Conservation (phyloP, 2,888 invertebrate genomes). For the Myathropa florea region DNA sequence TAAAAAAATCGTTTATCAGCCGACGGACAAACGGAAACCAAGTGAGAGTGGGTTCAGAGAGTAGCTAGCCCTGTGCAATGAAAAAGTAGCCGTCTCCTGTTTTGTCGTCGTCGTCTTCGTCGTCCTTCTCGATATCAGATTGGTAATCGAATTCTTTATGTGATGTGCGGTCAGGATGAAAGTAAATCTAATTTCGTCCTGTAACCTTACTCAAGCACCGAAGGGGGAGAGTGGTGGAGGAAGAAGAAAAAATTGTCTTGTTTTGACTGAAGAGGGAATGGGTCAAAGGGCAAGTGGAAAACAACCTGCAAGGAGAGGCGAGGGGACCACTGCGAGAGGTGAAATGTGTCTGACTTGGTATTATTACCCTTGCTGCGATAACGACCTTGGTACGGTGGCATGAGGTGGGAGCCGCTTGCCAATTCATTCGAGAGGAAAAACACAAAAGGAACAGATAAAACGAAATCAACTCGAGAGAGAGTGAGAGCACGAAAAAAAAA, state of each 20-base stretch:
- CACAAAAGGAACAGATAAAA: constrained; percentile 35
- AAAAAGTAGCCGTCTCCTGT: constrained; percentile 22
- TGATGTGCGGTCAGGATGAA: constrained; percentile 68
- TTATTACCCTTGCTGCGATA: constrained; percentile 60
- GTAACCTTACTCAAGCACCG: constrained; percentile 38
- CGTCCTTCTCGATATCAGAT: constrained; percentile 64
- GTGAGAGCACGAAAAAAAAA: background rate
- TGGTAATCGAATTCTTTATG: constrained; percentile 70
- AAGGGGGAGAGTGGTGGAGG: background rate
- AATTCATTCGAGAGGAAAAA: constrained; percentile 58
- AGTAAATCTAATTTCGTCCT: constrained; percentile 69
- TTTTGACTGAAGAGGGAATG: constrained; percentile 18
- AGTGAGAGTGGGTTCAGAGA: background rate
- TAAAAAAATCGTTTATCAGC: constrained; percentile 61
- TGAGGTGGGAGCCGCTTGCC: constrained; percentile 23
- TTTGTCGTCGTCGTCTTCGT: constrained; percentile 32
- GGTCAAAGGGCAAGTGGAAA: constrained; percentile 66
- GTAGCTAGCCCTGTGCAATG: background rate
- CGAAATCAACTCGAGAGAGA: background rate
- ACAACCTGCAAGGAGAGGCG: constrained; percentile 36
- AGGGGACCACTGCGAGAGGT: background rate
- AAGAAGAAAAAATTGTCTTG: constrained; percentile 15
- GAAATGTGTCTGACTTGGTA: constrained; percentile 57
- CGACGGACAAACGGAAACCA: constrained; percentile 51
- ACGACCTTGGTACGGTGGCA: constrained; percentile 33